Percentiles rank a stretch among this genome's conserved stretches.
Conservation (phyloP, 2,113 vertebrate species). For the Lepus americanus region DNA sequence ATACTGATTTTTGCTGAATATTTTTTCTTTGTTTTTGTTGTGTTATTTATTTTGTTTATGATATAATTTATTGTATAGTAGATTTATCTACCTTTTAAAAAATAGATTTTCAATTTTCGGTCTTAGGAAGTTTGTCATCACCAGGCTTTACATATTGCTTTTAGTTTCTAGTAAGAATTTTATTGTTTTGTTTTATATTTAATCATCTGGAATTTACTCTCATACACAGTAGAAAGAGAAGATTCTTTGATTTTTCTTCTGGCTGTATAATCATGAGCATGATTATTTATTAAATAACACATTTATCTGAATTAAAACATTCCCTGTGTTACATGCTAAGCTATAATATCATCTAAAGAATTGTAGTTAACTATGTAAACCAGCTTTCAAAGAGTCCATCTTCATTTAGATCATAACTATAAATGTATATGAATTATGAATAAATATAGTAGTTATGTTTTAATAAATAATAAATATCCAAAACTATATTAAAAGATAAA, state of each 20-base stretch:
- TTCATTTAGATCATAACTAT: neutral
- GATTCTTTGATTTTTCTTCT: neutral
- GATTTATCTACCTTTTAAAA: neutral
- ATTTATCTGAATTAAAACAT: neutral
- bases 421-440: neutral
- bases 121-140: neutral
- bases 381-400: neutral
- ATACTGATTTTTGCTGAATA: neutral
- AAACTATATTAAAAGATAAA: neutral
- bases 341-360: neutral
- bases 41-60: neutral
- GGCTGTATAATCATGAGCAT: neutral
- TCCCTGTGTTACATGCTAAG: neutral
- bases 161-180: neutral
- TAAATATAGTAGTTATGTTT: neutral
- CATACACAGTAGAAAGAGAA: neutral
- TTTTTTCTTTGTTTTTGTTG: neutral
- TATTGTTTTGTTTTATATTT: neutral
- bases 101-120: neutral
- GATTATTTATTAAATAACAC: neutral
- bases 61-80: neutral
- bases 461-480: neutral
- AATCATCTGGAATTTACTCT: neutral
- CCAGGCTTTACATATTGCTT: neutral
- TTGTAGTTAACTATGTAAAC: neutral